phyloP scores from a whole-genome alignment of 2,113 vertebrate genomes.

The Rhadina sibilatrix region DNA sequence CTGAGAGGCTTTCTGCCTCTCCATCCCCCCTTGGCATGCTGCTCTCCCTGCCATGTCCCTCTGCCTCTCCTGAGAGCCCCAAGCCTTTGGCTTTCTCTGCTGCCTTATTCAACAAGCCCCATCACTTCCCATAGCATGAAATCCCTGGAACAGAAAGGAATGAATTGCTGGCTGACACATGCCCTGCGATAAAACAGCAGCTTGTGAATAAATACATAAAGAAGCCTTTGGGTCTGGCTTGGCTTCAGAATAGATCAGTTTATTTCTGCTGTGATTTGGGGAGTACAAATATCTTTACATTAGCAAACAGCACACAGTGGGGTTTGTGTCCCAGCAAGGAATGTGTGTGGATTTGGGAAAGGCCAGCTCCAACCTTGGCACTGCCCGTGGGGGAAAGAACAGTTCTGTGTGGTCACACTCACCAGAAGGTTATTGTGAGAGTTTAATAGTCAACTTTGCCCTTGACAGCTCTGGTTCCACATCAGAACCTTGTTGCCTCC shows the following conservation, averaged over 20 bases:
- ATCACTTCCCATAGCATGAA: not conserved
- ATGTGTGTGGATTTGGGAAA: not conserved
- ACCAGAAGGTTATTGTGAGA: not conserved
- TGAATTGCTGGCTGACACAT: not conserved
- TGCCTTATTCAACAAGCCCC: not conserved
- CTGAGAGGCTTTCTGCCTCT: not conserved
- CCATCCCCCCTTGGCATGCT: not conserved
- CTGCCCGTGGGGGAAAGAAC: not conserved
- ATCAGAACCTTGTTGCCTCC: not conserved
- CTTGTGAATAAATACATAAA: not conserved
- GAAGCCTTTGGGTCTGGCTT: not conserved
- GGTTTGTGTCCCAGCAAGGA: not conserved
- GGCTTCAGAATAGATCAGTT: not conserved
- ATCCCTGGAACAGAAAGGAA: not conserved
- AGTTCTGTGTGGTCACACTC: not conserved
- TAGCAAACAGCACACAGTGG: not conserved
- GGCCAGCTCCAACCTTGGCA: not conserved
- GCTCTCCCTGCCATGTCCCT: not conserved
- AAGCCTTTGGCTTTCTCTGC: not conserved
- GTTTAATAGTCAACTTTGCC: not conserved
- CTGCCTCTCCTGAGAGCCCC: not conserved
- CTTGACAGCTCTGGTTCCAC: not conserved
- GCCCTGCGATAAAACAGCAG: not conserved
- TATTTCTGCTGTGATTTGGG: not conserved
- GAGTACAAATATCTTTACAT: not conserved